Evolutionary conservation across 2,113 vertebrate genomes (phyloP).

Genomic region (Mustela nigripes): DNA sequence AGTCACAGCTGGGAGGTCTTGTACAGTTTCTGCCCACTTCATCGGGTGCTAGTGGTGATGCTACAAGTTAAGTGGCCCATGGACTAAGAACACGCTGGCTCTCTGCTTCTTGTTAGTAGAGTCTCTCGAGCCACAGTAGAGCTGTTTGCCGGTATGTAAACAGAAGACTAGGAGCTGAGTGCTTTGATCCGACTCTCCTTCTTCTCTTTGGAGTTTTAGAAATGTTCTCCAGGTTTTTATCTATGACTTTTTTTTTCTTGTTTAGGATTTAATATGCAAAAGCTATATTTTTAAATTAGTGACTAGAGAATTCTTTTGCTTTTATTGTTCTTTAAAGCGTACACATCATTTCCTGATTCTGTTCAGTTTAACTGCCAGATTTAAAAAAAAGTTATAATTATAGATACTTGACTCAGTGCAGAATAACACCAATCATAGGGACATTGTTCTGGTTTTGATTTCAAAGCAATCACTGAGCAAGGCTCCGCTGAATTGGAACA

Average conservation of each 20-base stretch:
- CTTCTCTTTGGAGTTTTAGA: constrained; percentile 30
- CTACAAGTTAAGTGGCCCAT: neutral
- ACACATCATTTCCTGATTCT: constrained; percentile 44
- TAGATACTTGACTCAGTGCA: constrained; percentile 28
- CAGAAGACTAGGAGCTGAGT: neutral
- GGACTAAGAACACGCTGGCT: neutral
- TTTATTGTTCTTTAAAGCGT: constrained; percentile 26
- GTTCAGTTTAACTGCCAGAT: constrained; percentile 32
- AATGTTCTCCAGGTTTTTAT: constrained; percentile 42
- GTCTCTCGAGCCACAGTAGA: neutral
- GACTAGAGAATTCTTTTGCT: constrained; percentile 20
- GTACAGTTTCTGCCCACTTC: neutral
- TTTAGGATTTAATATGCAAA: constrained; percentile 30
- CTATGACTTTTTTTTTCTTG: neutral
- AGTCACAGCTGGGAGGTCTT: neutral
- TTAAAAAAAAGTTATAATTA: constrained; percentile 18
- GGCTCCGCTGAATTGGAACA: constrained; percentile 31
- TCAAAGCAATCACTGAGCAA: constrained; percentile 66
- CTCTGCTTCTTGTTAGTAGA: neutral
- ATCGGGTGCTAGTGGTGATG: neutral
- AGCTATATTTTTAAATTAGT: neutral
- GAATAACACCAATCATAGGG: neutral
- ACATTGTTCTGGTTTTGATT: constrained; percentile 69
- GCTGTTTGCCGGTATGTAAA: constrained; percentile 20
- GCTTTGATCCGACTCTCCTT: constrained; percentile 12